A percentile compares a stretch with the other conserved stretches of the same genome.
Evolutionary conservation across 2,888 invertebrate species (phyloP).

Genomic region (Argyresthia albistria): DNA sequence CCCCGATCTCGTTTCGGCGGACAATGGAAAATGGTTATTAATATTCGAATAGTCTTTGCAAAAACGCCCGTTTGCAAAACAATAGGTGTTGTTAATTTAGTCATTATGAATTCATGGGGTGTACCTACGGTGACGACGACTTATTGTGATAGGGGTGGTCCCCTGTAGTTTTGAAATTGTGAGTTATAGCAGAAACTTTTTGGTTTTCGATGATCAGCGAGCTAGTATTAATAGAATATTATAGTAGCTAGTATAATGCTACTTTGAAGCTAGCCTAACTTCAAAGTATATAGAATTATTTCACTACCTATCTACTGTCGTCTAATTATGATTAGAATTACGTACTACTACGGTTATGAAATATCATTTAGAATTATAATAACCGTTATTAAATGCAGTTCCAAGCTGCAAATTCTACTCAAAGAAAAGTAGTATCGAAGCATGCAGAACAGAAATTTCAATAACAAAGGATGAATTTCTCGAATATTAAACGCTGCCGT

Average conservation of each 20-base stretch:
- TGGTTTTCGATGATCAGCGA: neutral
- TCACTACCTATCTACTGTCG: too few relatives aligned
- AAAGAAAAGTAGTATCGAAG: neutral
- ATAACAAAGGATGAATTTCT: slow-evolving; percentile 60
- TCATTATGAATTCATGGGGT: slow-evolving; percentile 67
- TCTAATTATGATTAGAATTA: too few relatives aligned
- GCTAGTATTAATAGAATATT: too few relatives aligned
- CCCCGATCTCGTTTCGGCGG: slow-evolving; percentile 24
- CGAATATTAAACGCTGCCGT: slow-evolving; percentile 55
- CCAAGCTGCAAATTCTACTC: neutral
- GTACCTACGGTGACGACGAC: slow-evolving; percentile 12
- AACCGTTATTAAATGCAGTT: neutral
- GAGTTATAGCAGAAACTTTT: neutral
- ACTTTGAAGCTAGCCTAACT: too few relatives aligned
- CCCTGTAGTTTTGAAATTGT: slow-evolving; percentile 1
- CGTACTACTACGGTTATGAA: too few relatives aligned
- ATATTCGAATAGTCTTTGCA: slow-evolving; percentile 51
- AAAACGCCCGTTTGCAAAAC: slow-evolving; percentile 55
- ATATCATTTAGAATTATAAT: too few relatives aligned
- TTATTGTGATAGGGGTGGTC: neutral
- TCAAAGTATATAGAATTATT: too few relatives aligned
- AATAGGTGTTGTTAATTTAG: slow-evolving; percentile 70
- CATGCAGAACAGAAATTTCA: slow-evolving; percentile 40
- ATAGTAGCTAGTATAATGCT: too few relatives aligned
- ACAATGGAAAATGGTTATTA: slow-evolving; percentile 64